Evolutionary conservation across 2,888 invertebrate genomes (phyloP).

Genomic region (Caenorhabditis uteleia): DNA sequence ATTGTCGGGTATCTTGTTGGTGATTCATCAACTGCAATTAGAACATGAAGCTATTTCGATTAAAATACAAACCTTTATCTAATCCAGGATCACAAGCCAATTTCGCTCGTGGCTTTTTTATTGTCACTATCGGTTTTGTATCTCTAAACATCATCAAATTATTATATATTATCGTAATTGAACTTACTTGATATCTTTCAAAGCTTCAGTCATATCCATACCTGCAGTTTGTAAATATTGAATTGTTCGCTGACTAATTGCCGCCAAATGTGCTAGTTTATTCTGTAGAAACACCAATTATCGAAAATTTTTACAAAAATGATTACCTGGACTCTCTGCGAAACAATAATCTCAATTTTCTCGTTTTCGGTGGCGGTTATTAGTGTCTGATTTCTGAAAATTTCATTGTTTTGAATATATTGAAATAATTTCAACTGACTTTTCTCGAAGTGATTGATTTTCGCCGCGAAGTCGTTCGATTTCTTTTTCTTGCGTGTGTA

Average conservation of each 20-base stretch:
- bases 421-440: neutral
- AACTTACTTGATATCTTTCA: slow-evolving; percentile 2
- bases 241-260: slow-evolving; percentile 1
- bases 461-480: slow-evolving; percentile 27
- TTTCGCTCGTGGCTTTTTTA: neutral
- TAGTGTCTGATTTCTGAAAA: slow-evolving; percentile 23
- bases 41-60: neutral
- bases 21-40: slow-evolving; percentile 2
- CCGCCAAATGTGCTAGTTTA: neutral
- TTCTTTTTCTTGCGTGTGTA: slow-evolving; percentile 13
- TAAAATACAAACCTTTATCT: neutral
- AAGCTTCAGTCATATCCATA: slow-evolving; percentile 1
- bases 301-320: too few species aligned
- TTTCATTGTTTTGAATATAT: neutral
- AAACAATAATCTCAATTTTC: slow-evolving; percentile 21
- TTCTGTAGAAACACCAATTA: neutral
- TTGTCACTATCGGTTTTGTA: too few species aligned
- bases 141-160: neutral
- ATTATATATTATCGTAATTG: neutral
- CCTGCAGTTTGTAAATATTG: slow-evolving; percentile 2
- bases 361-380: slow-evolving; percentile 8
- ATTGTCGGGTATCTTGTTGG: neutral
- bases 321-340: slow-evolving; percentile 9
- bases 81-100: neutral
- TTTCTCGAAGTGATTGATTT: slow-evolving; percentile 11